A percentile compares a stretch with the other conserved stretches of the same genome.
Conservation (phyloP, 2,113 vertebrate species). For the Oryzias curvinotus region DNA sequence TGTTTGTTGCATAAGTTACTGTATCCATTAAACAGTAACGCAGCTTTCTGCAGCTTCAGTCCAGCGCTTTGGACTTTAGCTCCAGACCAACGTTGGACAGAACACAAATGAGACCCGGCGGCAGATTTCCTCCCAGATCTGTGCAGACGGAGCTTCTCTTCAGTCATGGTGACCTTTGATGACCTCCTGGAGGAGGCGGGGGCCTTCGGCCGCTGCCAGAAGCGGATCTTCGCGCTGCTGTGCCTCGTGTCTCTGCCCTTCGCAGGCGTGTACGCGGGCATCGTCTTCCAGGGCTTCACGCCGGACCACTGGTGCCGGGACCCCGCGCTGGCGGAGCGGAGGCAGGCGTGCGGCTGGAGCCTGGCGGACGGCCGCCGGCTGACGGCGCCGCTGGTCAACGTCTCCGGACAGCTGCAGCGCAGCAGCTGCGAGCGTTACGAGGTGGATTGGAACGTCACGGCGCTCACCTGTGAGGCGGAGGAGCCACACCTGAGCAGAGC, state of each 20-base stretch:
- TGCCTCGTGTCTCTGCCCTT: conserved; percentile 87
- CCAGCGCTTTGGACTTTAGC: conserved; percentile 30
- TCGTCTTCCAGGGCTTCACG: conserved; percentile 90
- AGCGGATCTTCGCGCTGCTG: conserved; percentile 84
- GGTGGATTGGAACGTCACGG: conserved; percentile 75
- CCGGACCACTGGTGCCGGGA: conserved; percentile 87
- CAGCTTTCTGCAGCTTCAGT: background rate
- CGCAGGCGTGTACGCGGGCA: conserved; percentile 85
- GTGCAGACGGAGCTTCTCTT: background rate
- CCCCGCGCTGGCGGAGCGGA: conserved; percentile 69
- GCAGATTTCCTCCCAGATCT: background rate
- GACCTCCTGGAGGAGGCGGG: conserved; percentile 88
- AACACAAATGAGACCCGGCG: background rate
- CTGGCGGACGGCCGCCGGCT: conserved; percentile 70
- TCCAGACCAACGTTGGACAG: background rate
- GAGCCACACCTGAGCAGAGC: conserved; percentile 59
- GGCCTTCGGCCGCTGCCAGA: conserved; percentile 88
- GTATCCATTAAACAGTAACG: conserved; percentile 35
- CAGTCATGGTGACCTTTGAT: conserved; percentile 85
- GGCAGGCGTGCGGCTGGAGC: conserved; percentile 82
- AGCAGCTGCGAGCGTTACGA: conserved; percentile 78
- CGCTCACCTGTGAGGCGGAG: conserved; percentile 59
- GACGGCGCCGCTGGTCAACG: conserved; percentile 59
- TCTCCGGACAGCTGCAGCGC: conserved; percentile 19
- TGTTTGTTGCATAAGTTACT: conserved; percentile 7